Percentiles rank a stretch among this genome's conserved stretches.
Evolutionary conservation across 2,113 vertebrate species (phyloP).

Genomic region (Lagenorhynchus albirostris): DNA sequence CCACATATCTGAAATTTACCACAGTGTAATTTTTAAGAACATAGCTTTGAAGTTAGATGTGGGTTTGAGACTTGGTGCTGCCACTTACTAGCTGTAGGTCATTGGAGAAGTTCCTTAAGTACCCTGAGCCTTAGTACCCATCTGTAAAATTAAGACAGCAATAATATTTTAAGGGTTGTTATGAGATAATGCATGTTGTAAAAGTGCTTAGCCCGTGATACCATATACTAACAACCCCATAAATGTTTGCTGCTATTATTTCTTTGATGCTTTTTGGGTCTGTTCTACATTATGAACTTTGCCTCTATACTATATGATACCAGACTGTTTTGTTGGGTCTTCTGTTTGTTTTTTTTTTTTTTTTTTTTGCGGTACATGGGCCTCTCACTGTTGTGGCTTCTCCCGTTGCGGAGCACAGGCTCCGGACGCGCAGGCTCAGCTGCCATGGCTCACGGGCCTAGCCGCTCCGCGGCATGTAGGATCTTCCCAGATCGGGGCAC

Average conservation of each 20-base stretch:
- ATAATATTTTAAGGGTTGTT: not conserved
- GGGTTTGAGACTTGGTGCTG: not conserved
- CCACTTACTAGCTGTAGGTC: not conserved
- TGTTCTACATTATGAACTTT: slow-evolving; percentile 23
- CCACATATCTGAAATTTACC: not conserved
- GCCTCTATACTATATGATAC: not conserved
- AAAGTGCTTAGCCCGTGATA: not conserved
- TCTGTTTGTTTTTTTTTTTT: not conserved
- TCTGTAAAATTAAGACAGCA: slow-evolving; percentile 14
- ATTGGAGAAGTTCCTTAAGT: not conserved
- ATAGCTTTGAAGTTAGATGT: not conserved
- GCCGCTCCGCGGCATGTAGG: too few species aligned
- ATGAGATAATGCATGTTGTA: not conserved
- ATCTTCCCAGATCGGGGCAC: too few species aligned
- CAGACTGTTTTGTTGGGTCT: not conserved
- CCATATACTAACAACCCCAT: not conserved
- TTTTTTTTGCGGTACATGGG: too few species aligned
- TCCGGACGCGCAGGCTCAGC: too few species aligned
- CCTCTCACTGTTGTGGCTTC: too few species aligned
- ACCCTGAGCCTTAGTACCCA: not conserved
- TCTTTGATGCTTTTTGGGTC: not conserved
- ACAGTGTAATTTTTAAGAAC: slow-evolving; percentile 22
- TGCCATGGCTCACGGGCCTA: too few species aligned
- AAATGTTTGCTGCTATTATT: not conserved
- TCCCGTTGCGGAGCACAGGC: too few species aligned